These are phyloP conservation scores for Allygus modestus DNA, from an alignment of 2,888 invertebrate species.

Conservation along the genomic window DNA sequence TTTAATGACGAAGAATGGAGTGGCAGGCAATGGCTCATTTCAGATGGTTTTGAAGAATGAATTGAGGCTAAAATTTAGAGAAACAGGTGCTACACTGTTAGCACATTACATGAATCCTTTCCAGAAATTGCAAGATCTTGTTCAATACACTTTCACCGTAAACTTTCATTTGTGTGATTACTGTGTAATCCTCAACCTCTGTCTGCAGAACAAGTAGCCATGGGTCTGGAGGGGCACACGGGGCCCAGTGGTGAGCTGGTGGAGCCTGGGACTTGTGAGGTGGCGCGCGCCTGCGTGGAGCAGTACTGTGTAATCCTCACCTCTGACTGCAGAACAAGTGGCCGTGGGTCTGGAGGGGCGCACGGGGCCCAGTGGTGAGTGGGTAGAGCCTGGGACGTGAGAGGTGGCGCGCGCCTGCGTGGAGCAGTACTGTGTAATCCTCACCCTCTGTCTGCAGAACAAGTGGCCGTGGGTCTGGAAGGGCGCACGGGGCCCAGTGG, in stretches of 20 bases:
- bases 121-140: too few species aligned
- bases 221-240: constrained; percentile 69
- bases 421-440: too few species aligned
- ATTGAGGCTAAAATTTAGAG: too few species aligned
- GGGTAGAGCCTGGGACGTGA: constrained; percentile 73
- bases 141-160: too few species aligned
- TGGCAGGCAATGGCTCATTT: too few species aligned
- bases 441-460: constrained; percentile 72
- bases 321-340: constrained; percentile 72
- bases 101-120: too few species aligned
- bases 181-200: too few species aligned
- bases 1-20: too few species aligned
- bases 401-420: constrained; percentile 75
- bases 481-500: constrained; percentile 70
- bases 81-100: too few species aligned
- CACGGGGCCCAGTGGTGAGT: constrained; percentile 69
- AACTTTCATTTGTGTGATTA: too few species aligned
- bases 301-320: too few species aligned
- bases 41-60: too few species aligned
- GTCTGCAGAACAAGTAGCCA: constrained; percentile 73
- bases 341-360: constrained; percentile 71
- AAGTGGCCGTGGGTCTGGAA: constrained; percentile 72
- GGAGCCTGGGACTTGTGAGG: constrained; percentile 74
- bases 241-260: constrained; percentile 69
- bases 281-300: constrained; percentile 75